A percentile compares a stretch with the other conserved stretches of the same genome.
These are phyloP conservation scores for Pachliopta kotzebuea DNA, from an alignment of 2,888 invertebrate species.

Conservation along the genomic window DNA sequence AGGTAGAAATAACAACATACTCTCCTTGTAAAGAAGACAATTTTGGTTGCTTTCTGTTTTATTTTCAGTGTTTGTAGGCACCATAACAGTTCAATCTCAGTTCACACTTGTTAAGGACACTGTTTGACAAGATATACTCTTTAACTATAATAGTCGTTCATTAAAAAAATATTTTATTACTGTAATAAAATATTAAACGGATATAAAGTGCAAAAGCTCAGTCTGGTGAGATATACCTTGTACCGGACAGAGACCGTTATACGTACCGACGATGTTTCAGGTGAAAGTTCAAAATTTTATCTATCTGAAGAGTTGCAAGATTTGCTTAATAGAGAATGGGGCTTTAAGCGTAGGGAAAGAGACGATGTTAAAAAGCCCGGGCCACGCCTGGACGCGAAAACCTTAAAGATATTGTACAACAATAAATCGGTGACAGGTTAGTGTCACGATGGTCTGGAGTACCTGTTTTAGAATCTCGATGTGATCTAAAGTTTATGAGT, in stretches of 20 bases:
- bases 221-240: constrained; percentile 35
- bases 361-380: constrained; percentile 98
- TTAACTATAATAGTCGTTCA: not conserved
- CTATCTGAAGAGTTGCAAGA: constrained; percentile 78
- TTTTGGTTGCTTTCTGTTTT: constrained; percentile 55
- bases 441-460: constrained; percentile 70
- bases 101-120: constrained; percentile 3
- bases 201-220: constrained; percentile 29
- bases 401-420: constrained; percentile 72
- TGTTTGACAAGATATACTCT: not conserved
- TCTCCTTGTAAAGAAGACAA: constrained; percentile 29
- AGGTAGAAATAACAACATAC: constrained; percentile 8
- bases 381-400: constrained; percentile 87
- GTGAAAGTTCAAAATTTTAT: constrained; percentile 74
- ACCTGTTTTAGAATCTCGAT: constrained; percentile 61
- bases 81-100: constrained; percentile 18
- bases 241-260: constrained; percentile 56
- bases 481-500: constrained; percentile 54
- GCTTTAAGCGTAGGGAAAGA: constrained; percentile 93
- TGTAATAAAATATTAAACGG: constrained; percentile 14
- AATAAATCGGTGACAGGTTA: constrained; percentile 79
- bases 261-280: constrained; percentile 74
- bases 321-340: constrained; percentile 84
- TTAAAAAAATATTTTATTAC: constrained; percentile 8
- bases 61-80: constrained; percentile 33